A percentile compares a stretch with the other conserved stretches of the same genome.
Conservation (phyloP, 2,797 vertebrate genomes). For the Psittacula derbiana region DNA sequence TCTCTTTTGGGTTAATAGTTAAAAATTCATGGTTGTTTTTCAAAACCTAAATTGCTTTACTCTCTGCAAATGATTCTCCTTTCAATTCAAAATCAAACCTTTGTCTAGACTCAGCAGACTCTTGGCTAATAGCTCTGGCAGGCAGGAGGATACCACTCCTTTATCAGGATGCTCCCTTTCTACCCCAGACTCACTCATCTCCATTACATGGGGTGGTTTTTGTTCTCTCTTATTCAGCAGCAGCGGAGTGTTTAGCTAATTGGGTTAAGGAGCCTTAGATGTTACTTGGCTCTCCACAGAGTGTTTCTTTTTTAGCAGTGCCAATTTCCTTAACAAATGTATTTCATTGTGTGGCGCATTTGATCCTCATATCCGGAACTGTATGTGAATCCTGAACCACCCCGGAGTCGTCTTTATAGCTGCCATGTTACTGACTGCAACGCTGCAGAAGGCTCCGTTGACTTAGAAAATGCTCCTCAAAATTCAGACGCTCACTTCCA, state of each 20-base stretch:
- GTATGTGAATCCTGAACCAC: conserved; percentile 38
- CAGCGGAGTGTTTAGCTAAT: conserved; percentile 38
- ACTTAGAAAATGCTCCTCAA: neutral
- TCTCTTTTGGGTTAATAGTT: conserved; percentile 76
- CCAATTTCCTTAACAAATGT: conserved; percentile 52
- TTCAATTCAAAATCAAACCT: conserved; percentile 80
- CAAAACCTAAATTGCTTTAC: conserved; percentile 77
- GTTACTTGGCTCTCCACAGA: conserved; percentile 28
- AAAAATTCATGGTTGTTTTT: conserved; percentile 82
- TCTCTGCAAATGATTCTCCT: conserved; percentile 69
- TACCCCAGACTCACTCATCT: neutral
- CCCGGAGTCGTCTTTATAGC: neutral
- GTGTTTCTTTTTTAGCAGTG: conserved; percentile 27
- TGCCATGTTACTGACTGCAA: neutral
- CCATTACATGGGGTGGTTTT: conserved; percentile 1
- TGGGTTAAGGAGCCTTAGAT: conserved; percentile 29
- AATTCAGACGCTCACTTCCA: neutral
- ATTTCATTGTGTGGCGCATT: conserved; percentile 46
- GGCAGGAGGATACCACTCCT: conserved; percentile 61
- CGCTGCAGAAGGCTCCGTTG: neutral
- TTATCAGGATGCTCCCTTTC: conserved; percentile 59
- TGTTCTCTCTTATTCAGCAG: neutral
- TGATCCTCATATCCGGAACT: conserved; percentile 55
- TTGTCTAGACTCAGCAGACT: conserved; percentile 78
- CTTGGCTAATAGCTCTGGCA: conserved; percentile 71